phyloP scores from a whole-genome alignment of 37 sponge, comb jelly and placozoan species.

The Cliona cf. orientalis region DNA sequence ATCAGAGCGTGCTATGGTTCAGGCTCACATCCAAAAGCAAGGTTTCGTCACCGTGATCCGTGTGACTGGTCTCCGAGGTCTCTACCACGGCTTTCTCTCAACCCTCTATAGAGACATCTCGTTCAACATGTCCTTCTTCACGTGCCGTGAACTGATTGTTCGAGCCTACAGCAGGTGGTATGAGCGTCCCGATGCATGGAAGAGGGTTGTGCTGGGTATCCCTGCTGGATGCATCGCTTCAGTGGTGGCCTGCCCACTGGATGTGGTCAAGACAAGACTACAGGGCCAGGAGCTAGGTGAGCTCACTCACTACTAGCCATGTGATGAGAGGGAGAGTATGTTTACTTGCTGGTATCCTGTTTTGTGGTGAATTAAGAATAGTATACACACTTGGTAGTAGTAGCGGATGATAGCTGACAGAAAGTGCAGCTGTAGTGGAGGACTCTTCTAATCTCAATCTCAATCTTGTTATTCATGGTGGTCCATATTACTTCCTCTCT shows the following conservation, averaged over 20 bases:
- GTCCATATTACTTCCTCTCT: too few relatives aligned
- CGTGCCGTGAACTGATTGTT: constrained; percentile 52
- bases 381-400: too few relatives aligned
- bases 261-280: constrained; percentile 85
- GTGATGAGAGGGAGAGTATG: too few relatives aligned
- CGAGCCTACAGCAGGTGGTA: constrained; percentile 11
- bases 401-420: too few relatives aligned
- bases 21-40: constrained; percentile 82
- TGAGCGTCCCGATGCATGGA: constrained; percentile 13
- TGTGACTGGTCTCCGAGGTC: constrained; percentile 60
- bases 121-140: constrained; percentile 83
- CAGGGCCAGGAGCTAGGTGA: constrained; percentile 74
- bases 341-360: too few relatives aligned
- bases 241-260: constrained; percentile 74
- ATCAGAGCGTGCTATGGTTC: constrained; percentile 87
- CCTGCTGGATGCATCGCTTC: constrained; percentile 66
- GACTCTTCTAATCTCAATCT: too few relatives aligned
- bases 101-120: constrained; percentile 81
- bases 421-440: too few relatives aligned
- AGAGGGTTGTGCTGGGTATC: constrained; percentile 52
- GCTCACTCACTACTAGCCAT: too few relatives aligned
- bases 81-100: constrained; percentile 68
- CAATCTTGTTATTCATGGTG: too few relatives aligned
- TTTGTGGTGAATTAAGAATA: too few relatives aligned
- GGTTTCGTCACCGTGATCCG: constrained; percentile 71